These are phyloP conservation scores for Elmis aenea DNA, from an alignment of 2,888 invertebrate genomes.

Conservation along the genomic window DNA sequence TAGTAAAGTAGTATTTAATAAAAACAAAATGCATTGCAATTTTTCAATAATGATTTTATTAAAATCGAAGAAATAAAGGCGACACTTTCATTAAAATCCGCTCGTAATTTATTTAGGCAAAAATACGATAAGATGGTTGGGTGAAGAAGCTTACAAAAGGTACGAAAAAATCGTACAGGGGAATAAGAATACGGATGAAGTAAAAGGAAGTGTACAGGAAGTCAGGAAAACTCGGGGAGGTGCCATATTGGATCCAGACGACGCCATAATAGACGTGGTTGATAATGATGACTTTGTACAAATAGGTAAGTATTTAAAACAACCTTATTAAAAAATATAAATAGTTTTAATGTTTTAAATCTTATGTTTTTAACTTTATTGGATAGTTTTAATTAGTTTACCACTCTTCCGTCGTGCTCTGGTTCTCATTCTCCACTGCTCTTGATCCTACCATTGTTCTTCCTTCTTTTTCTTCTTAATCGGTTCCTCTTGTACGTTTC, in stretches of 20 bases:
- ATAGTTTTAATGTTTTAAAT: no score
- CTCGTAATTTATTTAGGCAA: no score
- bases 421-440: no score
- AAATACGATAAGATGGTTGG: conserved; percentile 49
- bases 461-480: no score
- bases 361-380: no score
- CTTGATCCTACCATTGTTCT: no score
- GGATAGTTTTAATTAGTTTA: no score
- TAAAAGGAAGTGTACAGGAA: conserved; percentile 41
- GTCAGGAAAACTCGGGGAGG: conserved; percentile 55
- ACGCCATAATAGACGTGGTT: conserved; percentile 50
- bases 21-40: background rate
- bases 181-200: conserved; percentile 26
- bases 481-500: no score
- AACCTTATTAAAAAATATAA: no score
- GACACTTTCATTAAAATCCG: no score
- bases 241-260: conserved; percentile 54
- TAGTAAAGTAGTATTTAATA: no score
- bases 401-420: no score
- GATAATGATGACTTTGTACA: conserved; percentile 59
- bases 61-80: background rate
- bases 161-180: conserved; percentile 43
- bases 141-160: conserved; percentile 49
- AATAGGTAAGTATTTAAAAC: conserved; percentile 54
- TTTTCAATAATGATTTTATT: background rate